These are phyloP conservation scores for Sipunculus nudus DNA, from an alignment of 2,888 invertebrate genomes.

Conservation along the genomic window DNA sequence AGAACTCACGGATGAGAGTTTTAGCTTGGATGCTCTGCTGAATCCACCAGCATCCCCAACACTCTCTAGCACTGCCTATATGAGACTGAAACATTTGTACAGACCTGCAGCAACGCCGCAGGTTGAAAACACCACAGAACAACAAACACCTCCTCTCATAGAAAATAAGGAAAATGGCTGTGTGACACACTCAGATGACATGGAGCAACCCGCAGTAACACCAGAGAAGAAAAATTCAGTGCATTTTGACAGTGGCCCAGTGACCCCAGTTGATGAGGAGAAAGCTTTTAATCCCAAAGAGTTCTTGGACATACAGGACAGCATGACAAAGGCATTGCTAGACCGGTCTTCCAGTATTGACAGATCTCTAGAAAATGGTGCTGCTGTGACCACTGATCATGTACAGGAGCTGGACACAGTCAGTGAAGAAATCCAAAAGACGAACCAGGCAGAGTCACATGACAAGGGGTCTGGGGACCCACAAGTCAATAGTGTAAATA, in stretches of 20 bases:
- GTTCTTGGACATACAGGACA: conserved; percentile 45
- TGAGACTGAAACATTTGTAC: too few relatives aligned
- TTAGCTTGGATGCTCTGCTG: too few relatives aligned
- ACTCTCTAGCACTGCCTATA: conserved; percentile 50
- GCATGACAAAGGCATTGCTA: conserved; percentile 40
- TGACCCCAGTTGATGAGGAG: conserved; percentile 44
- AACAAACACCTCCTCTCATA: not conserved
- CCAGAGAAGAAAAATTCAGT: not conserved
- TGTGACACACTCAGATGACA: conserved; percentile 21
- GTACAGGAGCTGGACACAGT: conserved; percentile 3
- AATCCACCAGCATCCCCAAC: conserved; percentile 53
- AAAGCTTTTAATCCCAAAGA: conserved; percentile 37
- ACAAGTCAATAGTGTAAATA: too few relatives aligned
- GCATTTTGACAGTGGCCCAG: not conserved
- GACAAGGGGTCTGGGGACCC: too few relatives aligned
- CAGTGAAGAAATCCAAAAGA: too few relatives aligned
- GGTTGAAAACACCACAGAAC: conserved; percentile 11
- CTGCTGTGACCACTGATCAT: not conserved
- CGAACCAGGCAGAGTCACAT: too few relatives aligned
- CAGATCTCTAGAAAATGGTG: conserved; percentile 42
- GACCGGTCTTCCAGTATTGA: conserved; percentile 49
- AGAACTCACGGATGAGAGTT: not conserved
- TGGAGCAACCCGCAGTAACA: not conserved
- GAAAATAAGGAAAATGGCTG: conserved; percentile 10
- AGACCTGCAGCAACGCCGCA: too few relatives aligned